Base-by-base conservation (phyloP, 2,113 vertebrate genomes). In the Gallinago paraguaiae region DNA sequence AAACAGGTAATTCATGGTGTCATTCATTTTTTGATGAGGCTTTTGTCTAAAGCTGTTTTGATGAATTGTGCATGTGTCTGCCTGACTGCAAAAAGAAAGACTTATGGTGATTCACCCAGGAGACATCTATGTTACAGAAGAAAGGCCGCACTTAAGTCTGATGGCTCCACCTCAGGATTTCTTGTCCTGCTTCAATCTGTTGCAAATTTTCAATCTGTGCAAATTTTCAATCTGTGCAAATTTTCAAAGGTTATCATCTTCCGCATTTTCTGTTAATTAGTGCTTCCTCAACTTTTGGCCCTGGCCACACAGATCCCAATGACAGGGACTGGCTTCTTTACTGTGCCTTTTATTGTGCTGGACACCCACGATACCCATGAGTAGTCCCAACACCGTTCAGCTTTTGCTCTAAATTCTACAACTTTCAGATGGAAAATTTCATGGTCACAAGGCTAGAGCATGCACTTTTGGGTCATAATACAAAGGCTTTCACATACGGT, bases 401-500 rank as follows among this genome's bases (percentile, higher is more conserved):
- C 13, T 10, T 43, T 43, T 51, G 9, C 2, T 79, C 4, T 28
- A 89, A 71, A 87, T 9, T 5, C 12, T 22, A 20, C 64, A 31
- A 0, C 24, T 65, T 74, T 31, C 46, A 54, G 28, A 2, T 25
- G 20, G 60, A 74, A 86, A 74, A 48, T 33, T 9, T 7, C 35
- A 12, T 1, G 6, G 17, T 35, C 50, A 28, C 6, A 46, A 46
- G 4, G 56, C 4, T 23, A 17, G 18, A 45, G 0, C 13, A 5
- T 18, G 28, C 6, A 64, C 13, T 46, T 82, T 4, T 6, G 37
- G 23, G 18, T 68, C 43, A 45, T 6, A 3, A 27, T 2, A 10
- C 19, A 19, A 70, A 70, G 15, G 25, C 1, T 53, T 78, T 67
- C 51, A 30, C 0, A 0, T 4, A 15, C 4, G 7, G 17, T 15